A percentile compares a stretch with the other conserved stretches of the same genome.
phyloP scores from a whole-genome alignment of 2,113 vertebrate genomes.

The Thryonomys swinderianus region DNA sequence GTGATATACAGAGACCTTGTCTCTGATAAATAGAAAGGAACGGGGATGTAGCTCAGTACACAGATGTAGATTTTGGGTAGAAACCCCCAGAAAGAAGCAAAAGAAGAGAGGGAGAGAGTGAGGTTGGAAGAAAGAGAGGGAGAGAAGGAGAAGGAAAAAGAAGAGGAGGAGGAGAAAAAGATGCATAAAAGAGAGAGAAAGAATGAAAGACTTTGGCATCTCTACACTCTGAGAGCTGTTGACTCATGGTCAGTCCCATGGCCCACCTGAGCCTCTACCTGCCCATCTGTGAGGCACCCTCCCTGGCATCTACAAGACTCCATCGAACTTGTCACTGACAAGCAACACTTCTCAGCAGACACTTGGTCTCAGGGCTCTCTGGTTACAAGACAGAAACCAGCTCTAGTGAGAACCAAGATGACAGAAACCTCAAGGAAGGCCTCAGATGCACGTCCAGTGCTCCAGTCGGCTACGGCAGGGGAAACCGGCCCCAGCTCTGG shows the following conservation, averaged over 20 bases:
- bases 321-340: background rate
- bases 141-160: no score
- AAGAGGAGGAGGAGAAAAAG: no score
- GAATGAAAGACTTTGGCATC: background rate
- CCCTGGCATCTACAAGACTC: fast-evolving
- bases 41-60: background rate
- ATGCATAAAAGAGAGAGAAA: background rate
- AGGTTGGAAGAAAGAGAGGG: background rate
- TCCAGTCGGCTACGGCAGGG: background rate
- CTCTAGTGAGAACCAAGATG: background rate
- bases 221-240: background rate
- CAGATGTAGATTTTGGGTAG: background rate
- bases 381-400: background rate
- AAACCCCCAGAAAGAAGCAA: background rate
- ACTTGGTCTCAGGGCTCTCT: background rate
- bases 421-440: background rate
- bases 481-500: fast-evolving
- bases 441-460: fast-evolving
- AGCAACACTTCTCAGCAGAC: background rate
- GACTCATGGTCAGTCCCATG: background rate
- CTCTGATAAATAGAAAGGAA: background rate
- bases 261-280: background rate
- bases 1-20: background rate
- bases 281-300: background rate
- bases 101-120: background rate